Base-by-base conservation (phyloP, 2,888 invertebrate genomes). In the Drosophila colorata region DNA sequence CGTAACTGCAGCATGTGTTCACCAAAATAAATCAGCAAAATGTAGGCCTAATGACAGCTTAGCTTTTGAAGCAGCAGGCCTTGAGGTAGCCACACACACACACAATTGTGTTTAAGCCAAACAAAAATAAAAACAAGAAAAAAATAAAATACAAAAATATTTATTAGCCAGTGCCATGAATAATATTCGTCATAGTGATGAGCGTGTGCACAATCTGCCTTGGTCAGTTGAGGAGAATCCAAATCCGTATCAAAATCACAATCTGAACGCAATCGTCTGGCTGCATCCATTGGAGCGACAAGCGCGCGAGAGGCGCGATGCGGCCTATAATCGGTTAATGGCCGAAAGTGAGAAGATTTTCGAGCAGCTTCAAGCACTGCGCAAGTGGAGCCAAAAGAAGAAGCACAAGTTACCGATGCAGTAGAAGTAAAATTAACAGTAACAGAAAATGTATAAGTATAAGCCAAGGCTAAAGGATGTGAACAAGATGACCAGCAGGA, bases 191-290 rank as follows among this genome's bases (percentile, higher is more conserved):
- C 35, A 28, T 18, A 63, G 31, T 14, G 71, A 44, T 25, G 64
- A 71, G 44, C 37, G 18, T 3, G 4, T 71, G 1, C 40, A 57
- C 13, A n/a, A 25, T 46, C 3, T 33, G 40, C 56, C 11, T 16
- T 11, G 31, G 41, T 11, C 71, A n/a, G 8, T 40, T 9, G 13
- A 51, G 14, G 49, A 16, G 8, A 23, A 40, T 31, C 31, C 14
- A 6, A 41, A 14, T 40, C 43, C 13, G 8, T 43, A 48, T 47
- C 38, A 23, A 20, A 44, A 43, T 28, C 56, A 25, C 14, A 18
- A 58, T 35, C 35, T 53, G 11, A 70, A 66, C 13, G 48, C 49
- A 31, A 47, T 41, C 25, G 7, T 41, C 7, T 60, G 59, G 57
- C 33, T 55, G 40, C 25, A 41, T 2, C 46, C 20, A 1, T 51